Evolutionary conservation across 2,888 invertebrate genomes (phyloP).

Genomic region (Podabrus alpinus): DNA sequence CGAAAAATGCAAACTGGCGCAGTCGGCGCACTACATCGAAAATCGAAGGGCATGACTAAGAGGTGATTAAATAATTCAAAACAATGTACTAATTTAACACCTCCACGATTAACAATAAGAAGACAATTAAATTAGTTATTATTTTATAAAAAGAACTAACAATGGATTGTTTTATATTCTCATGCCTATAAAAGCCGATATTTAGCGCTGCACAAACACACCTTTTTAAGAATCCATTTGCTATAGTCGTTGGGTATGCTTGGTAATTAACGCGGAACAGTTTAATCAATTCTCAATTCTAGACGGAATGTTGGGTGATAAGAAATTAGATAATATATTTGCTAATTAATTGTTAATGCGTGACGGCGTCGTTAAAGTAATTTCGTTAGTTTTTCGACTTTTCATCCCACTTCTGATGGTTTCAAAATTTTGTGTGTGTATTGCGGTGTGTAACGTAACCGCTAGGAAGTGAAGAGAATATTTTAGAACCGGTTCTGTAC

Average conservation of each 20-base stretch:
- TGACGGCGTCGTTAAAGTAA: background rate
- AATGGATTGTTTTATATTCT: slow-evolving; percentile 3
- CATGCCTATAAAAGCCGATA: background rate
- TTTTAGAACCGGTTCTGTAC: background rate
- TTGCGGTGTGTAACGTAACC: background rate
- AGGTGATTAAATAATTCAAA: slow-evolving; percentile 5
- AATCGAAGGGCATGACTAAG: background rate
- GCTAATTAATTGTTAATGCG: background rate
- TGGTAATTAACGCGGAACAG: slow-evolving; percentile 7
- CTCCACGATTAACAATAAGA: background rate
- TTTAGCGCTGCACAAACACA: background rate
- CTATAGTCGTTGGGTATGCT: background rate
- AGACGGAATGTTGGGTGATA: background rate
- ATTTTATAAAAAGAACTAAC: background rate
- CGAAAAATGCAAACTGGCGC: background rate
- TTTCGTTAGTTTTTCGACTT: background rate
- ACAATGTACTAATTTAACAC: slow-evolving; percentile 17
- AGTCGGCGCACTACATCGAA: background rate
- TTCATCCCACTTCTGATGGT: background rate
- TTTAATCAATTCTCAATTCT: slow-evolving; percentile 13
- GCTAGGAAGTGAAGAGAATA: background rate
- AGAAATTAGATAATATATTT: background rate
- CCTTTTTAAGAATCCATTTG: slow-evolving; percentile 2
- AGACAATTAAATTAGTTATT: background rate
- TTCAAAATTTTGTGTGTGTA: background rate